Conservation (phyloP, 2,113 vertebrate genomes). For the Lasiurus cinereus region DNA sequence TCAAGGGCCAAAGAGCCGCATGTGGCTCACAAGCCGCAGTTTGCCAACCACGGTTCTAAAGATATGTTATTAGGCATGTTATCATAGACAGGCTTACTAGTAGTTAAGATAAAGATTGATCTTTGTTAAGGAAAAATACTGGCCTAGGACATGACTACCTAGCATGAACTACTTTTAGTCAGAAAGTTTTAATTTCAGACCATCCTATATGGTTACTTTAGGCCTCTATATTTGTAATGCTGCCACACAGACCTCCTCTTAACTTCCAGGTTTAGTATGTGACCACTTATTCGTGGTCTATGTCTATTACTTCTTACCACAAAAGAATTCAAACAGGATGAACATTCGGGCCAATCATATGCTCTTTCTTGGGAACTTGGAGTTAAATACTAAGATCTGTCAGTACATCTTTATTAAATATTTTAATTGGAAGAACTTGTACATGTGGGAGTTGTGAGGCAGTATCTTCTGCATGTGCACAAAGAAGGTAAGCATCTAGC, state of each 20-base stretch:
- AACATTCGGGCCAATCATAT: background rate
- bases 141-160: background rate
- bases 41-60: background rate
- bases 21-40: too few species aligned
- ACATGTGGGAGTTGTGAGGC: background rate
- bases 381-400: background rate
- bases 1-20: too few species aligned
- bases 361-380: background rate
- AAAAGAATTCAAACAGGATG: background rate
- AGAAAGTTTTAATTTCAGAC: background rate
- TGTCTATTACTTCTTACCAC: background rate
- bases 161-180: background rate
- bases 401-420: background rate
- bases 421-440: background rate
- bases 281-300: background rate
- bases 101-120: background rate
- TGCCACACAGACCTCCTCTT: rapidly evolving
- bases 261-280: background rate
- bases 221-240: background rate
- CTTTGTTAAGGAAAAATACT: background rate
- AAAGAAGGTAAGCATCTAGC: background rate
- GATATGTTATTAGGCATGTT: background rate
- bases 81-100: background rate
- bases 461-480: background rate
- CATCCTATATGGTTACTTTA: background rate